Conservation (phyloP, 2,888 invertebrate species). For the Steinernema scapterisci region DNA sequence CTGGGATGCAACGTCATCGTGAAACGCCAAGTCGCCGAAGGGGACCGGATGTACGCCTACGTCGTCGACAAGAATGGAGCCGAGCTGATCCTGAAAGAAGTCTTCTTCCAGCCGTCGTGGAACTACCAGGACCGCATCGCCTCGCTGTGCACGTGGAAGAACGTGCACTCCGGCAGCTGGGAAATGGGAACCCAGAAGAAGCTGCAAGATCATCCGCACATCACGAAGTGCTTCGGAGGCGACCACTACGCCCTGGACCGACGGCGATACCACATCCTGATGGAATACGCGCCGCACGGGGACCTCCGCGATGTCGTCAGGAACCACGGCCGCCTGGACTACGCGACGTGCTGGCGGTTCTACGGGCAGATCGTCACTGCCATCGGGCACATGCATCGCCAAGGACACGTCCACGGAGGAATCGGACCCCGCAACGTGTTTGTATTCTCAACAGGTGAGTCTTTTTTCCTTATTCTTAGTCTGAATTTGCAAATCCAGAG, state of each 20-base stretch:
- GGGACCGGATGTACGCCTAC: not conserved
- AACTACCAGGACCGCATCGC: too few relatives aligned
- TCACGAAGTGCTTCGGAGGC: not conserved
- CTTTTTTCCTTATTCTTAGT: too few relatives aligned
- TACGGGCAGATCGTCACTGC: slow-evolving; percentile 5
- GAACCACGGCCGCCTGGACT: not conserved
- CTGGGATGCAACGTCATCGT: not conserved
- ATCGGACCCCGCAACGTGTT: not conserved
- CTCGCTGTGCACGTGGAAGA: too few relatives aligned
- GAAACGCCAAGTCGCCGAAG: not conserved
- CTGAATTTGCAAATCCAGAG: not conserved
- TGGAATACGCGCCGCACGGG: slow-evolving; percentile 11
- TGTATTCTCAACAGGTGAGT: not conserved
- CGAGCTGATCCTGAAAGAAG: not conserved
- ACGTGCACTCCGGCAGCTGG: not conserved
- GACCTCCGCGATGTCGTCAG: not conserved
- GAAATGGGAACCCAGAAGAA: not conserved
- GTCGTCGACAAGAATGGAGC: not conserved
- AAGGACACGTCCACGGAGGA: not conserved
- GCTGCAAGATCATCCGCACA: not conserved
- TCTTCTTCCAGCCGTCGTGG: not conserved
- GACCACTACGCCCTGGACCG: not conserved
- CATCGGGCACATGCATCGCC: not conserved
- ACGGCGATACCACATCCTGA: not conserved
- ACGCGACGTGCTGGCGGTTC: not conserved